phyloP scores from a whole-genome alignment of 92 coral and sea anemone genomes.

The Meandrina meandrites region DNA sequence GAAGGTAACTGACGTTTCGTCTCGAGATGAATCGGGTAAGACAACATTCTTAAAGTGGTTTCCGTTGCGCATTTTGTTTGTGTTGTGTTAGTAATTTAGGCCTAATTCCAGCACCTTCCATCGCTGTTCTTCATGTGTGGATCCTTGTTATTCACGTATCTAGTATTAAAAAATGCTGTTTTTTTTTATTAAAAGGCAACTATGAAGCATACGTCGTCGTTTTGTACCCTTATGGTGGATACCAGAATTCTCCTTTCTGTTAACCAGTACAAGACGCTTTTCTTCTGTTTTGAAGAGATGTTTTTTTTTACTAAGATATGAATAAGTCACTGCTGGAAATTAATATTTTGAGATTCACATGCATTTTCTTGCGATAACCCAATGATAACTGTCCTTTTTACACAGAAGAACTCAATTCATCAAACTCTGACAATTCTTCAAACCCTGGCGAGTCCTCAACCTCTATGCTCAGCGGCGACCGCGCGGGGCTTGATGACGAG shows the following conservation, averaged over 20 bases:
- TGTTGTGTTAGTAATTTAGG: no score
- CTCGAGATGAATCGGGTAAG: constrained; percentile 77
- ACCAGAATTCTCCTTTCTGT: not conserved
- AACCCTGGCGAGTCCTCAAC: constrained; percentile 26
- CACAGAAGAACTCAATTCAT: constrained; percentile 26
- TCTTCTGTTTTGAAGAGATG: not conserved
- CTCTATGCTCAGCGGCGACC: constrained; percentile 22
- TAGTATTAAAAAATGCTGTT: not conserved
- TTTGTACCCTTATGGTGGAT: not conserved
- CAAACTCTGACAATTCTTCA: constrained; percentile 16
- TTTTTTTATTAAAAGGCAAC: not conserved
- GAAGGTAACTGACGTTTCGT: constrained; percentile 89
- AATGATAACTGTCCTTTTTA: not conserved
- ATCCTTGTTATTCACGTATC: no score
- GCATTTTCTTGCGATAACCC: not conserved
- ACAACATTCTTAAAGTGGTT: not conserved
- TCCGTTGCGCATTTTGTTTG: not conserved
- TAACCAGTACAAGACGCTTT: not conserved
- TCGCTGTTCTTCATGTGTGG: not conserved
- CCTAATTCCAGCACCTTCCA: not conserved
- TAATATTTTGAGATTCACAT: not conserved
- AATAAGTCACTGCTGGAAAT: not conserved
- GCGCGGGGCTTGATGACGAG: constrained; percentile 24
- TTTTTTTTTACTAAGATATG: no score
- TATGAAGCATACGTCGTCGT: not conserved